These are phyloP conservation scores for Catharus bicknelli DNA, from an alignment of 2,113 vertebrate genomes.

Conservation along the genomic window DNA sequence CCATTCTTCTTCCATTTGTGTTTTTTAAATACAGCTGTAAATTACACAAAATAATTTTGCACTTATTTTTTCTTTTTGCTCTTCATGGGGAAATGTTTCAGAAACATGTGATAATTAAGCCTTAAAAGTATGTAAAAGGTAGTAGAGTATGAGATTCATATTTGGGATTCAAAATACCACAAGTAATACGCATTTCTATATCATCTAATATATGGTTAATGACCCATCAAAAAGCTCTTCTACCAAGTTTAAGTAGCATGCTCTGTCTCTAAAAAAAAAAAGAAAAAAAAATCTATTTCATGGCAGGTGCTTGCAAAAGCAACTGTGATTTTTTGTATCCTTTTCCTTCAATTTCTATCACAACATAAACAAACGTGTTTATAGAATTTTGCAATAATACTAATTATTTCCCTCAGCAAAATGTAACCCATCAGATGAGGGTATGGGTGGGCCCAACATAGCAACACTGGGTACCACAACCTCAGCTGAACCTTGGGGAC, in stretches of 20 bases:
- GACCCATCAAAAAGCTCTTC: background rate
- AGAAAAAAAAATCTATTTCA: background rate
- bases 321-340: background rate
- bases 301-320: background rate
- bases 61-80: background rate
- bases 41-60: background rate
- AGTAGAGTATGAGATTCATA: background rate
- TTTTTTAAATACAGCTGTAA: background rate
- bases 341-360: background rate
- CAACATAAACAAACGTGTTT: background rate
- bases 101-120: background rate
- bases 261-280: background rate
- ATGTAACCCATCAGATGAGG: background rate
- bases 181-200: background rate
- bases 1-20: background rate
- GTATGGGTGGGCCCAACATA: background rate
- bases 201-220: background rate
- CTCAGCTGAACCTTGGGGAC: background rate
- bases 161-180: background rate
- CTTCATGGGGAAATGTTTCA: background rate
- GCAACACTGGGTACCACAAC: background rate
- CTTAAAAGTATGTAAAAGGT: background rate
- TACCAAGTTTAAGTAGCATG: accelerated
- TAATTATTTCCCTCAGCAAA: background rate
- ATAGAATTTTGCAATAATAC: background rate